Evolutionary conservation across 2,888 invertebrate species (phyloP).

Genomic region (Rosalia funebris): DNA sequence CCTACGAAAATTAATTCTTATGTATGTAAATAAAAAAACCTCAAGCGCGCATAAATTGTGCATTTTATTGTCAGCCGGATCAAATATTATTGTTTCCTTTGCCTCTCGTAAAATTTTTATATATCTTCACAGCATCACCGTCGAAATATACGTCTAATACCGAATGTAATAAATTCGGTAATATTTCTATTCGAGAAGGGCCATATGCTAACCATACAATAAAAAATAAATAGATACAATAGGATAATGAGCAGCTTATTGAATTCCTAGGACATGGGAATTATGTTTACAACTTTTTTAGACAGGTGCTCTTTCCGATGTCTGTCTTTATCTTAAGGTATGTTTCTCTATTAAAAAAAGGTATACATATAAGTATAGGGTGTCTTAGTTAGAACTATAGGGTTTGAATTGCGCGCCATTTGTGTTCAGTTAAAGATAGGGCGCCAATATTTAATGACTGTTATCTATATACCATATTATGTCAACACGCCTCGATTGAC

Average conservation of each 20-base stretch:
- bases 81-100: constrained; percentile 3
- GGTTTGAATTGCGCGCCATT: too few relatives aligned
- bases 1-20: background rate
- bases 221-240: background rate
- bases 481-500: too few relatives aligned
- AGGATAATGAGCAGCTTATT: background rate
- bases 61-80: background rate
- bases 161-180: constrained; percentile 6
- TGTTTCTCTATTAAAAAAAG: too few relatives aligned
- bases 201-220: background rate
- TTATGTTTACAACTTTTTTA: too few relatives aligned
- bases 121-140: constrained; percentile 1
- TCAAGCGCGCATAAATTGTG: background rate
- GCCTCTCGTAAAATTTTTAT: constrained; percentile 8
- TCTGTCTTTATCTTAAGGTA: too few relatives aligned
- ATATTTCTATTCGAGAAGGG: background rate
- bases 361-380: too few relatives aligned
- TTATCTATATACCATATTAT: too few relatives aligned
- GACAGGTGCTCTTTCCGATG: too few relatives aligned
- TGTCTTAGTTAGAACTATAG: too few relatives aligned
- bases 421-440: too few relatives aligned
- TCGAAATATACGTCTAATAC: constrained; percentile 2
- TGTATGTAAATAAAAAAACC: background rate
- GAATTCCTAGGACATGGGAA: too few relatives aligned
- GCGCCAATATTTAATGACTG: too few relatives aligned